Evolutionary conservation across 2,888 invertebrate species (phyloP), one percentile per base, ranked within the genome.

Genomic region (Tetragonisca angustula): DNA sequence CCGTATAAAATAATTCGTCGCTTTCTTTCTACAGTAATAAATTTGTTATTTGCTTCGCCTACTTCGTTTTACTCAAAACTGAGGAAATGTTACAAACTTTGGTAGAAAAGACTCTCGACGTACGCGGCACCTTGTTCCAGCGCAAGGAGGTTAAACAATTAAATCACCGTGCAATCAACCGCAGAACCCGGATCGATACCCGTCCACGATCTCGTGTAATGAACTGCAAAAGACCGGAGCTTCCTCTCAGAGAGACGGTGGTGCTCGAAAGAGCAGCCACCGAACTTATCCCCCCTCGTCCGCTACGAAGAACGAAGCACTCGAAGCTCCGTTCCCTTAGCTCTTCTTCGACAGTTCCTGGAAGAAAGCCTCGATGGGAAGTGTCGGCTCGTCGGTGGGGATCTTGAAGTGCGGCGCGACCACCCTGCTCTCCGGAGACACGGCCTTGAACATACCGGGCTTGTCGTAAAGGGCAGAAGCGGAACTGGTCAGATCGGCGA

Each of bases 331-430:
- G 32, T 13, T 24, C 5, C 65, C 15, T 96, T 95, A 92, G 94
- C 96, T 95, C 93, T 96, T 96, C 93, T 96, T 96, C 88, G 96
- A 96, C 70, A 97, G 93, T 92, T 97, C 97, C 27, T 97, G 97
- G 92, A 97, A 97, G 94, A 97, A 97, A 0, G 97, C 97, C 94
- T 97, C 97, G 85, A 97, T 97, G 0, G 97, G 97, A 72, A 97
- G 95, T 75, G 97, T 97, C 0, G 97, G 97, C 92, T 97, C 97
- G 87, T 97, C 97, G 0, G 97, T 97, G 1, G 97, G 96, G 94
- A 97, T 96, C 36, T 97, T 97, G 89, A 97, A 97, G 90, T 97
- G 96, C 90, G 95, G 96, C 5, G 96, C 96, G 91, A 97, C 96
- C 89, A 96, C 95, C 86, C 97, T 95, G 88, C 96, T 96, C 27